A percentile compares a stretch with the other conserved stretches of the same genome.
These are phyloP conservation scores for Girardinus metallicus DNA, from an alignment of 2,797 vertebrate genomes.

Conservation along the genomic window DNA sequence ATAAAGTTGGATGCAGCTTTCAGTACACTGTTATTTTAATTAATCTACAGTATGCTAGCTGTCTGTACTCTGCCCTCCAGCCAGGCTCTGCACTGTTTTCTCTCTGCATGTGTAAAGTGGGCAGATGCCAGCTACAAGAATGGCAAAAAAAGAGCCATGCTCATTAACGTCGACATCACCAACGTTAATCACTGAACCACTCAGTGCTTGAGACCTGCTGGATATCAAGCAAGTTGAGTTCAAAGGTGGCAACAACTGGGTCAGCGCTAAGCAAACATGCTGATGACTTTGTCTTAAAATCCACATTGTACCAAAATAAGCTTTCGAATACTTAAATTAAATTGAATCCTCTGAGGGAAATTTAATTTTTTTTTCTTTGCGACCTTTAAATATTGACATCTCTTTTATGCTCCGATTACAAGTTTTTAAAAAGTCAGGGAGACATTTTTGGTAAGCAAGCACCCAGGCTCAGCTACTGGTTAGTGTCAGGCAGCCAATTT, in stretches of 20 bases:
- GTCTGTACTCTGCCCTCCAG: slow-evolving; percentile 41
- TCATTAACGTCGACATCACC: slow-evolving; percentile 46
- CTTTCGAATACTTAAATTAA: background rate
- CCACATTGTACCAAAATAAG: background rate
- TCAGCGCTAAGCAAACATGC: background rate
- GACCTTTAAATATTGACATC: background rate
- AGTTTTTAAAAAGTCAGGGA: slow-evolving; percentile 12
- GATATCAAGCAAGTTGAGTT: slow-evolving; percentile 29
- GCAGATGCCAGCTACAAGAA: slow-evolving; percentile 62
- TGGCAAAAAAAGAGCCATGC: slow-evolving; percentile 52
- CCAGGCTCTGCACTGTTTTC: slow-evolving; percentile 35
- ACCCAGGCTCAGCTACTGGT: slow-evolving; percentile 34
- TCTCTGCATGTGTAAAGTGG: slow-evolving; percentile 38
- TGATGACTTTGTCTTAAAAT: slow-evolving; percentile 1
- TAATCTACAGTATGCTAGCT: slow-evolving; percentile 26
- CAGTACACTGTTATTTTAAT: slow-evolving; percentile 9
- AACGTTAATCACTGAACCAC: slow-evolving; percentile 64
- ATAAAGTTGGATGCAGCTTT: slow-evolving; percentile 9
- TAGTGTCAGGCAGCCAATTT: slow-evolving; percentile 55
- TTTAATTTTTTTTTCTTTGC: background rate
- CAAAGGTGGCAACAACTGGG: slow-evolving; percentile 10
- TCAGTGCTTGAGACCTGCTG: slow-evolving; percentile 30
- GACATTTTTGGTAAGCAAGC: slow-evolving; percentile 13
- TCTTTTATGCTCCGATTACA: slow-evolving; percentile 1
- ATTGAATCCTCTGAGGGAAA: background rate